Conservation (phyloP, 2,888 invertebrate species). For the Prenolepis imparis region DNA sequence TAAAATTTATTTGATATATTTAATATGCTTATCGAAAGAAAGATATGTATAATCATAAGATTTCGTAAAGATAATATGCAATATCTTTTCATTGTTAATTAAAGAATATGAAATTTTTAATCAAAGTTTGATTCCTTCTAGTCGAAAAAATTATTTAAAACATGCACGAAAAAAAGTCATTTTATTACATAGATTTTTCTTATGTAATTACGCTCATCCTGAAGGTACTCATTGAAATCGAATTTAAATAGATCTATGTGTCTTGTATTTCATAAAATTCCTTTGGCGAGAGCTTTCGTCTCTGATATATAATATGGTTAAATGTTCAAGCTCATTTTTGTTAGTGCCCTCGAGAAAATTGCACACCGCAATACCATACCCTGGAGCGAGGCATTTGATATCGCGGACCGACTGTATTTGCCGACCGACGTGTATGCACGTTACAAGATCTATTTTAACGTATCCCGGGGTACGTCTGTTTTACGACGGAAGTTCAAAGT, state of each 20-base stretch:
- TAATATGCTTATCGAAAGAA: neutral
- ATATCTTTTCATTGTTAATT: neutral
- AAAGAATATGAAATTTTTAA: neutral
- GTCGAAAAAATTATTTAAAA: neutral
- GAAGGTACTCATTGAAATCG: neutral
- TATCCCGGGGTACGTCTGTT: conserved; percentile 14
- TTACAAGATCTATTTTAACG: conserved; percentile 43
- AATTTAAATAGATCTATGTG: neutral
- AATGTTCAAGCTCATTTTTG: conserved; percentile 9
- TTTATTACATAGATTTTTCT: neutral
- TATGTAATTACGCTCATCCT: neutral
- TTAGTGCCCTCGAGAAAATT: conserved; percentile 1
- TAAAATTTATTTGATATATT: neutral
- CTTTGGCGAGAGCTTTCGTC: neutral
- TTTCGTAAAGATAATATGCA: neutral
- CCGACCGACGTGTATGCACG: conserved; percentile 43
- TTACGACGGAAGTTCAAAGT: conserved; percentile 43
- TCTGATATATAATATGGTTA: neutral
- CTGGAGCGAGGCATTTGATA: conserved; percentile 4
- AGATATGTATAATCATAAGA: neutral
- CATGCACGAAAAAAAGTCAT: neutral
- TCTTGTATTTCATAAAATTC: conserved; percentile 10
- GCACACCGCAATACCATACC: neutral
- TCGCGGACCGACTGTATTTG: conserved; percentile 34
- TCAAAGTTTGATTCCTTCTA: neutral